Evolutionary conservation across 2,888 invertebrate species (phyloP), one percentile per base, ranked within the genome.

Genomic region (Gymnocheta viridis): DNA sequence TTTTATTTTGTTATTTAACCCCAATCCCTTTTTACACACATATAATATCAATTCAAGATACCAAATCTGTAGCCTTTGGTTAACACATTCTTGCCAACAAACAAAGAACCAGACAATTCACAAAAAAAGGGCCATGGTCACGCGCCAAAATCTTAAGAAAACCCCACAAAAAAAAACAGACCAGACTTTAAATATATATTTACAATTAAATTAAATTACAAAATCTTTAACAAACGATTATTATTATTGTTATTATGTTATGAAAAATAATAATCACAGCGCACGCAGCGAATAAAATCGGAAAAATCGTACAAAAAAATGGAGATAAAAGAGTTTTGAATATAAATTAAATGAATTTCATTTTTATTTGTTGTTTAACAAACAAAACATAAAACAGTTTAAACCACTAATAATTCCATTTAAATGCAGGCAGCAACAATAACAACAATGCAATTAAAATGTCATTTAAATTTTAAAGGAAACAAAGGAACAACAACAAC

Each of bases 361-460:
- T 38, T 14, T 24, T 22, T 14, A 5, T 24, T 51, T 60, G 2
- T 32, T 44, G n/a, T 44, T 22, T 24, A 62, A 60, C 22, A 12
- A 22, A n/a, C n/a, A 5, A 60, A 60, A 38, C 22, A 41, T 35
- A 17, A 44, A 47, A 17, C 29, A 19, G 27, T 35, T 54, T 17
- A 38, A 12, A 4, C 14, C 29, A 58, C 19, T 56, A 70, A 70
- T 29, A 67, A 60, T 60, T 44, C 60, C 73, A 60, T 54, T 54
- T 62, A 58, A 74, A n/a, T n/a, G n/a, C n/a, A n/a, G n/a, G n/a
- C n/a, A n/a, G n/a, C n/a, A n/a, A n/a, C n/a, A n/a, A 51, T 54
- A 24, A 56, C 38, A 49, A 81, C 69, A 62, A 81, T 74, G 41
- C 74, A 74, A 74, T 81, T 81, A 74, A 81, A 69, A 69, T 74